Conservation (phyloP, 92 coral and sea anemone species). For the Actinernus sp. region DNA sequence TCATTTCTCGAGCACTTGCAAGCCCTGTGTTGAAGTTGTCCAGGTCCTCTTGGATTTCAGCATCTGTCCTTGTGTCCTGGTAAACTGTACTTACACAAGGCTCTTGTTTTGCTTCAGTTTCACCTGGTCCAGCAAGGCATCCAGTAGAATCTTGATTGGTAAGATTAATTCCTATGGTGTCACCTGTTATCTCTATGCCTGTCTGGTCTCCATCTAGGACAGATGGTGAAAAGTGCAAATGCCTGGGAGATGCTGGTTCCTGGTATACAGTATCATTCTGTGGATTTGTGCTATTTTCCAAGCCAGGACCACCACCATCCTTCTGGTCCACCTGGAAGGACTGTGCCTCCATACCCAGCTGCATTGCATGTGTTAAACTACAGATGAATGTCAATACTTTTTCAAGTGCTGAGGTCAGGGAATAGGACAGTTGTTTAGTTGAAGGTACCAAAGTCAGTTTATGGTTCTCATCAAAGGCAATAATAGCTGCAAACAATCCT, state of each 20-base stretch:
- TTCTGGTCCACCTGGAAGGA: slow-evolving; percentile 20
- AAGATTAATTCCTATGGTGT: neutral
- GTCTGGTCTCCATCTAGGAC: no score
- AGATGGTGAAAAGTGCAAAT: no score
- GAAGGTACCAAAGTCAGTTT: slow-evolving; percentile 76
- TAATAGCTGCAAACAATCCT: slow-evolving; percentile 70
- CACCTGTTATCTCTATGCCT: neutral
- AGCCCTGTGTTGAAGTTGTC: slow-evolving; percentile 67
- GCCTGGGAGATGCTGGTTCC: neutral
- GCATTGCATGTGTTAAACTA: slow-evolving; percentile 82
- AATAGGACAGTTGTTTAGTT: slow-evolving; percentile 53
- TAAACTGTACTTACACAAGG: neutral
- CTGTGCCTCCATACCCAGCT: slow-evolving; percentile 52
- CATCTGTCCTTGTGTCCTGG: slow-evolving; percentile 66
- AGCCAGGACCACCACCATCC: neutral
- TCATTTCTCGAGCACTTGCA: slow-evolving; percentile 58
- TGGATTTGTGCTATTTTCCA: neutral
- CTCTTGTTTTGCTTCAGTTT: slow-evolving; percentile 7
- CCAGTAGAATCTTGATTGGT: neutral
- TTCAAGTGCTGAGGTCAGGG: slow-evolving; percentile 61
- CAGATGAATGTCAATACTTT: slow-evolving; percentile 78
- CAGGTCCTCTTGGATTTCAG: slow-evolving; percentile 74
- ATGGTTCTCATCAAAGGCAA: slow-evolving; percentile 73
- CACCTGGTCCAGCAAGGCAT: no score
- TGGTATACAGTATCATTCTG: neutral